Evolutionary conservation across 1,140 invertebrate species (phyloP), one percentile per base, ranked within the genome.

Genomic region (Drosophila takahashii): DNA sequence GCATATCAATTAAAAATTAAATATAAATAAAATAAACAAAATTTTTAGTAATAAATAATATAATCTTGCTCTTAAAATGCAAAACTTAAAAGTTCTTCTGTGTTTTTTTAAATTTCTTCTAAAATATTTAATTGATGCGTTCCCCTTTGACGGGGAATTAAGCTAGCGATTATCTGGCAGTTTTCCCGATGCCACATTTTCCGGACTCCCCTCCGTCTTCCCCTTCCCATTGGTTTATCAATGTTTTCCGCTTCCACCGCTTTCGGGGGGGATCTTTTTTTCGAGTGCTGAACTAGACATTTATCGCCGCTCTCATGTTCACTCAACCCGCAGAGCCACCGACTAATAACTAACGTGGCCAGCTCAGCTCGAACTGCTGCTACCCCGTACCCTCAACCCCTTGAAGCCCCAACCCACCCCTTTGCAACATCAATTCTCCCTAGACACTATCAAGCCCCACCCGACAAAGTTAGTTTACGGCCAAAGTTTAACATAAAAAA

Each of bases 381-480:
- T 29, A 67, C 26, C 44, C 22, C 22, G 18, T 47, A 47, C 37
- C 32, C 37, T 11, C 4, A n/a, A 0, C 1, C 10, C 41, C 11
- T 36, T 18, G 0, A 22, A 44, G 6, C 42, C 42, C 42, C 18
- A 1, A 11, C 41, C 42, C 11, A 4, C 26, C 39, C 22, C 36
- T 48, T 32, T 48, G 51, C 51, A 39, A 74, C 71, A 74, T 74
- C 71, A 74, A 74, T 74, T 74, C 29, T 41, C 53, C 42, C 58
- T 36, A 53, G 61, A 51, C 74, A 70, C 81, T 81, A 87, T 87
- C 77, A 84, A 79, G 66, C 58, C 72, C 44, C 52, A 65, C 73
- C 74, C 78, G 72, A 87, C 81, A 87, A 86, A 86, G 81, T 86
- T 86, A 87, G 81, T 87, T 86, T 86, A 86, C 83, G 83, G 69